phyloP scores from a whole-genome alignment of 2,888 invertebrate genomes.

The Pecten maximus region DNA sequence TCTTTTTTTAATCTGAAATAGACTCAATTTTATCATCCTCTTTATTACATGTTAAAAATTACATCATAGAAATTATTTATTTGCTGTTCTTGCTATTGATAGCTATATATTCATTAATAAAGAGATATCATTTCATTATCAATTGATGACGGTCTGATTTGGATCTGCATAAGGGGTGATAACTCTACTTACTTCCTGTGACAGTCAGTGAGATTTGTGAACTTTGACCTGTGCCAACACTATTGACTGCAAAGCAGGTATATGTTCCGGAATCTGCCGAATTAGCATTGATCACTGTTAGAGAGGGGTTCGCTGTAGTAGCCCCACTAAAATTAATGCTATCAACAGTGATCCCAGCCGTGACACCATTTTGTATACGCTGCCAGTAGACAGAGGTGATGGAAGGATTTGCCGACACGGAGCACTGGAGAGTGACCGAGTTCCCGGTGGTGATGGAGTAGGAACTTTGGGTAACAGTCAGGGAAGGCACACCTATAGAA shows the following conservation, averaged over 20 bases:
- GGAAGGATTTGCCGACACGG: slow-evolving; percentile 37
- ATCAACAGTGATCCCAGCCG: background rate
- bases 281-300: background rate
- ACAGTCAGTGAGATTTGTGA: background rate
- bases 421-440: slow-evolving; percentile 45
- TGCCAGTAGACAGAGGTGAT: slow-evolving; percentile 48
- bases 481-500: slow-evolving; percentile 36
- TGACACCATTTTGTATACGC: background rate
- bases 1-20: too few relatives aligned
- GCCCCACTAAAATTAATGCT: background rate
- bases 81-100: too few relatives aligned
- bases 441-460: slow-evolving; percentile 44
- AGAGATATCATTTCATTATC: too few relatives aligned
- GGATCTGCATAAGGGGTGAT: too few relatives aligned
- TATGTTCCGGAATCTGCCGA: background rate
- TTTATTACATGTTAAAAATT: too few relatives aligned
- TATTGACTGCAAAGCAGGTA: background rate
- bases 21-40: too few relatives aligned
- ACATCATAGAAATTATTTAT: too few relatives aligned
- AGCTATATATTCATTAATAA: too few relatives aligned
- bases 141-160: too few relatives aligned
- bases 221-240: slow-evolving; percentile 28
- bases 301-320: background rate
- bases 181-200: slow-evolving; percentile 29
- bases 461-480: slow-evolving; percentile 36